A percentile compares a stretch with the other conserved stretches of the same genome.
phyloP scores from a whole-genome alignment of 2,888 invertebrate species.

The Unio pictorum region DNA sequence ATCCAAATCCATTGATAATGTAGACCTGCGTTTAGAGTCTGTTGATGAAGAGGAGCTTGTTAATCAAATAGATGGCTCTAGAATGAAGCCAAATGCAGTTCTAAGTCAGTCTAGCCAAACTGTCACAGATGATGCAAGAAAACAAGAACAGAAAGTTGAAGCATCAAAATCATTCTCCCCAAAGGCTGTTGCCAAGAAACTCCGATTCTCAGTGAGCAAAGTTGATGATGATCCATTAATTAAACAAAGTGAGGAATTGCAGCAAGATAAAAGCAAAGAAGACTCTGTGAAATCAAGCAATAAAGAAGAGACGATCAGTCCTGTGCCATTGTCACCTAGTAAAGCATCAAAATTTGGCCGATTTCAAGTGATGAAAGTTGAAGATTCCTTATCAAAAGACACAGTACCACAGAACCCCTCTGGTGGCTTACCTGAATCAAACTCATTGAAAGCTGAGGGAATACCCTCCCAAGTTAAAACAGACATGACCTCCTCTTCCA shows the following conservation, averaged over 20 bases:
- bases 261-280: constrained; percentile 3
- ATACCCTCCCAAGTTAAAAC: not conserved
- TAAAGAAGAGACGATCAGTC: constrained; percentile 1
- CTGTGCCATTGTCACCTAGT: constrained; percentile 10
- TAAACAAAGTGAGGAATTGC: constrained; percentile 11
- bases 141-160: constrained; percentile 5
- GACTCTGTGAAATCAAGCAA: not conserved
- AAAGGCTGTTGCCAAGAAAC: constrained; percentile 19
- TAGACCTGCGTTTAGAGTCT: constrained; percentile 1
- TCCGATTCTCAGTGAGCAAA: constrained; percentile 55
- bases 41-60: not conserved
- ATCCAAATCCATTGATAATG: constrained; percentile 2
- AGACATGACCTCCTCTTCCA: not conserved
- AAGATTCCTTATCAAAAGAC: constrained; percentile 11
- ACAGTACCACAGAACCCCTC: constrained; percentile 1
- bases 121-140: constrained; percentile 3
- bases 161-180: too few relatives aligned
- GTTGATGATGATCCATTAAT: constrained; percentile 49
- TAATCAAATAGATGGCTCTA: not conserved
- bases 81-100: too few relatives aligned
- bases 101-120: too few relatives aligned
- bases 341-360: constrained; percentile 36
- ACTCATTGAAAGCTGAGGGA: not conserved
- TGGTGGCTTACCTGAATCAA: constrained; percentile 6
- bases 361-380: constrained; percentile 53